phyloP scores from a whole-genome alignment of 2,888 invertebrate genomes.

The Hyles lineata region DNA sequence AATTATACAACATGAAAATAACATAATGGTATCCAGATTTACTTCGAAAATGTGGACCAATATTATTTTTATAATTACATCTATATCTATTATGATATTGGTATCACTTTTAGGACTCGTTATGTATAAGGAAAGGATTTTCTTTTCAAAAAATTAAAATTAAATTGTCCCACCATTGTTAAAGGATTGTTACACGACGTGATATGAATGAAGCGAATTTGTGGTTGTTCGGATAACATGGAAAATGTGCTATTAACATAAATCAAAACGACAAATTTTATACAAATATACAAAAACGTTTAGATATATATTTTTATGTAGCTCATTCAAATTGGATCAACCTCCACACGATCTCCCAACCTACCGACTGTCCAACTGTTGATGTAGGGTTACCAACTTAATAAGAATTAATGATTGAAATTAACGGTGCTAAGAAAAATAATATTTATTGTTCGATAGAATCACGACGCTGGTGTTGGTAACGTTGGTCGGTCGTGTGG shows the following conservation, averaged over 20 bases:
- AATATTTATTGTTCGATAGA: not conserved
- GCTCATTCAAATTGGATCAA: not conserved
- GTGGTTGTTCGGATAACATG: too few species aligned
- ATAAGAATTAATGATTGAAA: not conserved
- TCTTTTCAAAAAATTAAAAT: not conserved
- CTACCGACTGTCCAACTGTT: slow-evolving; percentile 3
- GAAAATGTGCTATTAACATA: too few species aligned
- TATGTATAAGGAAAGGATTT: not conserved
- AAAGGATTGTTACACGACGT: not conserved
- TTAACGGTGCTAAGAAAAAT: slow-evolving; percentile 1
- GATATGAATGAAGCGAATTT: too few species aligned
- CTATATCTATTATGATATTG: too few species aligned
- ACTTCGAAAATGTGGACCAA: too few species aligned
- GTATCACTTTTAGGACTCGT: not conserved
- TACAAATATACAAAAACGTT: not conserved
- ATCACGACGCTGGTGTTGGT: not conserved
- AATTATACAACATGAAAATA: too few species aligned
- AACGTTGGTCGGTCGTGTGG: not conserved
- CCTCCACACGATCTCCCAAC: not conserved
- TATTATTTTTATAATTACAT: too few species aligned
- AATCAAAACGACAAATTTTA: not conserved
- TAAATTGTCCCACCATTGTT: not conserved
- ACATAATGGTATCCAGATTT: too few species aligned
- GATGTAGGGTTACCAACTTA: not conserved
- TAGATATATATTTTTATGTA: not conserved